A percentile compares a stretch with the other conserved stretches of the same genome.
Evolutionary conservation across 2,113 vertebrate genomes (phyloP).

Genomic region (Amphiprion ocellaris): DNA sequence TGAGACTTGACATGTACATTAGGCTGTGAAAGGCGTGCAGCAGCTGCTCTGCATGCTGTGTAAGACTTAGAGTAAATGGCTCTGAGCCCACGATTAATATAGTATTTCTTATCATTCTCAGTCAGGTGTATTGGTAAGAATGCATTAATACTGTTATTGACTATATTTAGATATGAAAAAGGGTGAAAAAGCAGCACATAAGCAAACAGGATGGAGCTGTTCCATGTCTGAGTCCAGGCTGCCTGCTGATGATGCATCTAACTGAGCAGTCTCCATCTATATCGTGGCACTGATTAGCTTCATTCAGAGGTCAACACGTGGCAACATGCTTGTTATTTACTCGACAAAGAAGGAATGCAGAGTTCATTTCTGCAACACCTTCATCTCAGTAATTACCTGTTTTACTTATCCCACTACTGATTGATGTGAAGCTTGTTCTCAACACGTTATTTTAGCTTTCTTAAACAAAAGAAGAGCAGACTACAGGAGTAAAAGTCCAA

Average conservation of each 20-base stretch:
- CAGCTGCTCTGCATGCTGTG: slow-evolving; percentile 45
- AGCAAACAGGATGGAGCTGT: background rate
- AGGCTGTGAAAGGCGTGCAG: slow-evolving; percentile 13
- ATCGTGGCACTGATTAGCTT: background rate
- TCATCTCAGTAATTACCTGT: background rate
- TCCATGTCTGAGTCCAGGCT: background rate
- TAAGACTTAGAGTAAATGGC: background rate
- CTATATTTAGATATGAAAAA: too few species aligned
- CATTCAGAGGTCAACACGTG: background rate
- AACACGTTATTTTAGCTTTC: too few species aligned
- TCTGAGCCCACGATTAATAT: background rate
- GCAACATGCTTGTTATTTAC: background rate
- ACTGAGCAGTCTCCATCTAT: too few species aligned
- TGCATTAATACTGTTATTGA: too few species aligned
- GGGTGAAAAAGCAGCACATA: too few species aligned
- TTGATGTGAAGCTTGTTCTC: background rate
- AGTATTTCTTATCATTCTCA: background rate
- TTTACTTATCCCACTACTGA: background rate
- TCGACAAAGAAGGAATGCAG: background rate
- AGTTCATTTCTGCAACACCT: background rate
- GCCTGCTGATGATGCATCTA: too few species aligned
- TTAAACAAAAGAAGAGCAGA: too few species aligned
- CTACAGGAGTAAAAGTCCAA: too few species aligned
- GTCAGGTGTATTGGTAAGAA: background rate
- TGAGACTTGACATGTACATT: slow-evolving; percentile 47